Conservation (phyloP, 92 coral and sea anemone species). For the Porites lobata region DNA sequence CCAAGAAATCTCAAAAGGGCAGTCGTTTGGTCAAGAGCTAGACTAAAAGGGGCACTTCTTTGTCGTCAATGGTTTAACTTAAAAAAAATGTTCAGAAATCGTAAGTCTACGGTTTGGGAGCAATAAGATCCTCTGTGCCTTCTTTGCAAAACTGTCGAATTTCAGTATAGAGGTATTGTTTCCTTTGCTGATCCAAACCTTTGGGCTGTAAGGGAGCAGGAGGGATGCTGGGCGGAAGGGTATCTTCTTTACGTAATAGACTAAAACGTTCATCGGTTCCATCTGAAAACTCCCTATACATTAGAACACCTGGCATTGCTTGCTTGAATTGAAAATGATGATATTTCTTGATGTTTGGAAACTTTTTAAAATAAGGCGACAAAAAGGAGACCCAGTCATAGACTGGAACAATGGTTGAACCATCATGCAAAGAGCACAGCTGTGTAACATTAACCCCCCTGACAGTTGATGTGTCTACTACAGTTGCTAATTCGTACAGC, state of each 20-base stretch:
- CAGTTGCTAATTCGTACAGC: constrained; percentile 20
- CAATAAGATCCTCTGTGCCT: constrained; percentile 48
- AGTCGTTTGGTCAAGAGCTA: no score
- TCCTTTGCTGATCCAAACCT: constrained; percentile 25
- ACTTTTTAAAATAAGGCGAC: constrained; percentile 18
- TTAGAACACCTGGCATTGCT: constrained; percentile 19
- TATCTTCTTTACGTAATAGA: neutral
- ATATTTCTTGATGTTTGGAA: constrained; percentile 30
- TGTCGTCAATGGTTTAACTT: no score
- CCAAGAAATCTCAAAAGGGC: no score
- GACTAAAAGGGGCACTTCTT: no score
- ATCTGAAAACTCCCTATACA: constrained; percentile 28
- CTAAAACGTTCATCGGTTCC: constrained; percentile 8
- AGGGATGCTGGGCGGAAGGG: neutral
- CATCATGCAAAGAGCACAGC: constrained; percentile 33
- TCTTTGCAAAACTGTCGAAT: constrained; percentile 40
- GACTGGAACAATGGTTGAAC: constrained; percentile 20
- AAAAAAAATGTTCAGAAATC: no score
- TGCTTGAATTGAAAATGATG: constrained; percentile 42
- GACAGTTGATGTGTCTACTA: constrained; percentile 28
- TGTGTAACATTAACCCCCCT: constrained; percentile 38
- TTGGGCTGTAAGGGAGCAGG: constrained; percentile 18
- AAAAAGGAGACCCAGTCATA: constrained; percentile 58
- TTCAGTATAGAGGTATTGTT: constrained; percentile 35
- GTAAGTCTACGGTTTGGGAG: constrained; percentile 29